Base-by-base conservation (phyloP, 2,797 vertebrate genomes). In the Linurgus olivaceus region DNA sequence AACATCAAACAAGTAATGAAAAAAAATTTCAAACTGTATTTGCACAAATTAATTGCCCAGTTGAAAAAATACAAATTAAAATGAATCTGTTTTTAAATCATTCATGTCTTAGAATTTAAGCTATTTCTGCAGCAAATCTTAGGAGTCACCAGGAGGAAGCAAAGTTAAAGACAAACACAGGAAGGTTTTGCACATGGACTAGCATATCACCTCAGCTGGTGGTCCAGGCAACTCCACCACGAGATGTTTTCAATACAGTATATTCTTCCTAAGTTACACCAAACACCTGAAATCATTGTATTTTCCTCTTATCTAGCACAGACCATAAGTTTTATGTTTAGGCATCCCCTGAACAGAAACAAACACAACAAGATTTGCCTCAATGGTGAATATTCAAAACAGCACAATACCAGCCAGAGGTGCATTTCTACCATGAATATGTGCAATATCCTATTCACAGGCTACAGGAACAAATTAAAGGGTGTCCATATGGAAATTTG, bases 401-500 rank as follows among this genome's bases (percentile, higher is more conserved):
- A 82, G 63, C 37, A 65, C 21, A 50, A 23, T 31, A 73, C 18
- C 47, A 73, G 55, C 14, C 42, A 80, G 54, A 81, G 50, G 37
- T 45, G n/a, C 13, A 45, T 17, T 76, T 82, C 63, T 50, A 31
- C 37, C 40, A 54, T 8, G n/a, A 50, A 24, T 16, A 17, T 9
- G 18, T 31, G 18, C 19, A 65, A 57, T 20, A 68, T 13, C n/a
- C 35, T 82, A 57, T 19, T 68, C 33, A 38, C 10, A 70, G 42
- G 35, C 67, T 50, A 58, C 1, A 1, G 2, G 1, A 90, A 57
- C 31, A 82, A 90, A 88, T 45, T n/a, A 47, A 68, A 75, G 20
- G 11, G 6, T 24, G 13, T 21, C 11, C 2, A 0, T 26, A 21
- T 6, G 18, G 29, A 57, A 76, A 66, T 28, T 70, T 0, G 0